phyloP scores from a whole-genome alignment of 1,140 invertebrate genomes.

The Lasaia peninsularis region DNA sequence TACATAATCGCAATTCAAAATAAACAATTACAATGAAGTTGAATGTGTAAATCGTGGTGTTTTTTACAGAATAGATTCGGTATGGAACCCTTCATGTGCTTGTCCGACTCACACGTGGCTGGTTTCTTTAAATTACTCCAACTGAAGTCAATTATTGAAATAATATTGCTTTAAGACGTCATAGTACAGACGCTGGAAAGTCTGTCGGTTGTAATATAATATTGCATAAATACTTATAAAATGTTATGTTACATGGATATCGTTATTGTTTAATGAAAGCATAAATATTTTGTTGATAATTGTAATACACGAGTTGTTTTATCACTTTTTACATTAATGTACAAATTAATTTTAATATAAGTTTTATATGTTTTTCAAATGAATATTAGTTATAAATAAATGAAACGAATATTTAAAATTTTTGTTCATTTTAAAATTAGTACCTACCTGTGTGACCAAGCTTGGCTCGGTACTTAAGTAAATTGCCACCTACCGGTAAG shows the following conservation, averaged over 20 bases:
- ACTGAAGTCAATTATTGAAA: no score
- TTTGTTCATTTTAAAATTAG: neutral
- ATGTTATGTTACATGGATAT: neutral
- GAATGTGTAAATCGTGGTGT: no score
- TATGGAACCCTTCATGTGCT: no score
- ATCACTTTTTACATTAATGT: neutral
- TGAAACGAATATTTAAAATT: neutral
- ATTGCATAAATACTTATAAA: neutral
- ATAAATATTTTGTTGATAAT: slow-evolving; percentile 1
- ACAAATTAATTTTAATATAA: neutral
- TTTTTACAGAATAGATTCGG: no score
- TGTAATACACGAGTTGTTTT: neutral
- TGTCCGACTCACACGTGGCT: no score
- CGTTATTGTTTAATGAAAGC: slow-evolving; percentile 1
- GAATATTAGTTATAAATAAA: slow-evolving; percentile 1
- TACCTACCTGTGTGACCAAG: no score
- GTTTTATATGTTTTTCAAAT: slow-evolving; percentile 8
- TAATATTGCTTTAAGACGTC: neutral
- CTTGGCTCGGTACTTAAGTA: no score
- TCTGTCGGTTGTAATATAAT: neutral
- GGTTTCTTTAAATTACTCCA: no score
- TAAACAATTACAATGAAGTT: no score
- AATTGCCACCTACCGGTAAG: no score
- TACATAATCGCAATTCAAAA: no score
- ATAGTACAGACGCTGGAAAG: neutral